Conservation (phyloP, 2,888 invertebrate species). For the Schizotus pectinicornis region DNA sequence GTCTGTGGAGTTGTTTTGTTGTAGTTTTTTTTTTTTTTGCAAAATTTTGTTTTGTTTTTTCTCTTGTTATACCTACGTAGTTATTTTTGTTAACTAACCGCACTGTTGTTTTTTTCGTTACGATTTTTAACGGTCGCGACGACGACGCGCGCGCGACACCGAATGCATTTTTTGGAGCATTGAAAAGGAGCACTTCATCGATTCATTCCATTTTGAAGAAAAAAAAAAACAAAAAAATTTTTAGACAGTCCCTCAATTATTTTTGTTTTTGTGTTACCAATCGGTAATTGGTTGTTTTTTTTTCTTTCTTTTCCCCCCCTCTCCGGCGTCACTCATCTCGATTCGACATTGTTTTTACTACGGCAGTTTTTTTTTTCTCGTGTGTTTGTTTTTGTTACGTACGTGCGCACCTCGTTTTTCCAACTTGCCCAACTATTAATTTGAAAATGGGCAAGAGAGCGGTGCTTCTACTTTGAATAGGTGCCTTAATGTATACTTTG, state of each 20-base stretch:
- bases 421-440: conserved; percentile 4
- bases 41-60: conserved; percentile 19
- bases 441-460: conserved; percentile 4
- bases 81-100: conserved; percentile 14
- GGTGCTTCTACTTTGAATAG: conserved; percentile 12
- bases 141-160: not conserved
- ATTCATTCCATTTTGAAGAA: conserved; percentile 18
- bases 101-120: not conserved
- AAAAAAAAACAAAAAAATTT: not conserved
- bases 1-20: conserved; percentile 12
- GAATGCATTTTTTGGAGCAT: conserved; percentile 14
- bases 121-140: conserved; percentile 6
- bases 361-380: conserved; percentile 9
- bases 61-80: conserved; percentile 16
- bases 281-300: not conserved
- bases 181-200: conserved; percentile 1
- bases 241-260: not conserved
- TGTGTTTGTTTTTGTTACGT: conserved; percentile 2
- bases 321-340: too few species aligned
- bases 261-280: too few species aligned
- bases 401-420: not conserved
- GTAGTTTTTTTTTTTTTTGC: conserved; percentile 19
- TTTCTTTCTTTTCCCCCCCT: not conserved
- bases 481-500: conserved; percentile 22
- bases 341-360: too few species aligned